Evolutionary conservation across 2,888 invertebrate genomes (phyloP).

Genomic region (Melikaiella ostensackeni): DNA sequence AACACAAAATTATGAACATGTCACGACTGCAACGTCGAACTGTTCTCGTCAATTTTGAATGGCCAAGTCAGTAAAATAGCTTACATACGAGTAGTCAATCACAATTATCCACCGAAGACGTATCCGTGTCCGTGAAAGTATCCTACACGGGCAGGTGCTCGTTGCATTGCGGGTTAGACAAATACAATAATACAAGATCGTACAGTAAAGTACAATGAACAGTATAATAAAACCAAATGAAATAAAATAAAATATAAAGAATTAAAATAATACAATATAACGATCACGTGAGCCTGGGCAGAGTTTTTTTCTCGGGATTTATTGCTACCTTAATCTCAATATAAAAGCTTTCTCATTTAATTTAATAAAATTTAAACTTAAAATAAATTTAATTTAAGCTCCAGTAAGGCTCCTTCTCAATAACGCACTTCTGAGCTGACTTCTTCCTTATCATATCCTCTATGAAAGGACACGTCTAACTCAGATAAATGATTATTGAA

Average conservation of each 20-base stretch:
- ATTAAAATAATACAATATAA: constrained; percentile 41
- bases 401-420: neutral
- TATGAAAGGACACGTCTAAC: neutral
- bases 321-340: constrained; percentile 25
- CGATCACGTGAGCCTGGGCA: constrained; percentile 40
- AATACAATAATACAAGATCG: constrained; percentile 49
- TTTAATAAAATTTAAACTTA: neutral
- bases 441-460: neutral
- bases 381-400: neutral
- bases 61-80: neutral
- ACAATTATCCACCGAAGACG: constrained; percentile 19
- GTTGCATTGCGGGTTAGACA: constrained; percentile 49
- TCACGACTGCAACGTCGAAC: neutral
- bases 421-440: neutral
- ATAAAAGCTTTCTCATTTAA: neutral
- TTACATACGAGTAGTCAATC: constrained; percentile 29
- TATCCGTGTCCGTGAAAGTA: constrained; percentile 12
- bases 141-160: constrained; percentile 45
- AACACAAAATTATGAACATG: constrained; percentile 19
- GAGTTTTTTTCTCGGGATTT: constrained; percentile 38
- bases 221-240: neutral
- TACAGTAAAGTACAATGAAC: neutral
- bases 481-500: neutral
- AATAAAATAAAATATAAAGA: constrained; percentile 44
- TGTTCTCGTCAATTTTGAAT: constrained; percentile 19